phyloP scores from a whole-genome alignment of 2,888 invertebrate species.

The Bugula neritina region DNA sequence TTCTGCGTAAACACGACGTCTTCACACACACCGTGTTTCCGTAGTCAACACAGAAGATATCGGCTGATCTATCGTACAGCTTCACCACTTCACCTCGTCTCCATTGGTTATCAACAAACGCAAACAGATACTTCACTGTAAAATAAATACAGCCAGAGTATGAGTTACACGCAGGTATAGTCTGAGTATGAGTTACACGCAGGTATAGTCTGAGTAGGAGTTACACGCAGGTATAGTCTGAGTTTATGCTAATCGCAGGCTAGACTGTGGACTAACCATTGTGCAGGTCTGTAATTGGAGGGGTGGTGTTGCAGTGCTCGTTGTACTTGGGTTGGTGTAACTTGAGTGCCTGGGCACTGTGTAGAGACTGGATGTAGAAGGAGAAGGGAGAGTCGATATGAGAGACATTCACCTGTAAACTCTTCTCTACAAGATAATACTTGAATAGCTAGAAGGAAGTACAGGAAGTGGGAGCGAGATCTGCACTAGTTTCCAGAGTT shows the following conservation, averaged over 20 bases:
- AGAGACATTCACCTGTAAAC: background rate
- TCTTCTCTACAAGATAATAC: conserved; percentile 1
- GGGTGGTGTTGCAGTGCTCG: background rate
- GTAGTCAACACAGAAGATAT: background rate
- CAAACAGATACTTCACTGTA: conserved; percentile 21
- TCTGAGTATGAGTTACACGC: too few relatives aligned
- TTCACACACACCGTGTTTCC: background rate
- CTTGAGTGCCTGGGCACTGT: background rate
- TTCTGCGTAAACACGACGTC: background rate
- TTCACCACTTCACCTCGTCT: conserved; percentile 2
- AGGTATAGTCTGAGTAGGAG: too few relatives aligned
- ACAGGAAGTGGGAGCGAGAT: background rate
- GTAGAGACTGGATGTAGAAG: conserved; percentile 13
- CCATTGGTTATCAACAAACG: background rate
- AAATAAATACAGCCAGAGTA: background rate
- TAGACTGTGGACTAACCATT: conserved; percentile 6
- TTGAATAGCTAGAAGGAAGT: too few relatives aligned
- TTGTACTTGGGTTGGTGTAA: background rate
- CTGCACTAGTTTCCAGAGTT: too few relatives aligned
- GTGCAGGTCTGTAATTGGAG: background rate
- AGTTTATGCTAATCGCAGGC: too few relatives aligned
- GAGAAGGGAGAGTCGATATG: background rate
- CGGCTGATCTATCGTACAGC: background rate
- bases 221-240: too few relatives aligned
- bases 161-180: background rate